Conservation (phyloP, 2,888 invertebrate species). For the Lycocerus yunnanus region DNA sequence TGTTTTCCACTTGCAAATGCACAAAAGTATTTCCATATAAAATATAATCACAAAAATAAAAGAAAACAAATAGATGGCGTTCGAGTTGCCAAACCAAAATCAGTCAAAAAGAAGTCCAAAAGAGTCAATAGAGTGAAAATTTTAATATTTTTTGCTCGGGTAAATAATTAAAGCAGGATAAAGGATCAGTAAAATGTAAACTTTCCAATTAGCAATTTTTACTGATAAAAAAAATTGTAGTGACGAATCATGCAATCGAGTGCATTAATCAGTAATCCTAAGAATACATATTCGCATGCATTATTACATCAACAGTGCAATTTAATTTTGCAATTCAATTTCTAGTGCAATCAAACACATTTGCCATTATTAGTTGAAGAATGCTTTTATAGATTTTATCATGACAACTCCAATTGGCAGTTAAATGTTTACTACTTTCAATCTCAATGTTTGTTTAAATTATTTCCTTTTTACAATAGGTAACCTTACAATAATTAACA, state of each 20-base stretch:
- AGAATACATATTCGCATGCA: conserved; percentile 21
- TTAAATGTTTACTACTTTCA: not conserved
- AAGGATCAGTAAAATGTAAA: no score
- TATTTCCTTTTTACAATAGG: not conserved
- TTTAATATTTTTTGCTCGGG: no score
- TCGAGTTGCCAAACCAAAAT: no score
- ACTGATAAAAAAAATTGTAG: not conserved
- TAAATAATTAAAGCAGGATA: no score
- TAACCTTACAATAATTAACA: not conserved
- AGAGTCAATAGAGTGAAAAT: no score
- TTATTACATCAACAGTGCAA: conserved; percentile 21
- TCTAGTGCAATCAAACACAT: conserved; percentile 14
- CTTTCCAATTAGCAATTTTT: not conserved
- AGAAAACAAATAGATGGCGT: no score
- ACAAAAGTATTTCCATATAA: no score
- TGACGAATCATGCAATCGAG: conserved; percentile 19
- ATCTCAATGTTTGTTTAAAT: not conserved
- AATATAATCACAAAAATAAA: no score
- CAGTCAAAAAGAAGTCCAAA: no score
- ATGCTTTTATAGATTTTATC: not conserved
- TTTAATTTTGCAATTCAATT: conserved; percentile 18
- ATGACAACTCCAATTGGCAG: not conserved
- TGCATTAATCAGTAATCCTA: conserved; percentile 24
- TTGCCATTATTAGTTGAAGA: not conserved
- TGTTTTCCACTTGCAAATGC: not conserved